Evolutionary conservation across 2,113 vertebrate genomes (phyloP).

Genomic region (Loxodonta africana): DNA sequence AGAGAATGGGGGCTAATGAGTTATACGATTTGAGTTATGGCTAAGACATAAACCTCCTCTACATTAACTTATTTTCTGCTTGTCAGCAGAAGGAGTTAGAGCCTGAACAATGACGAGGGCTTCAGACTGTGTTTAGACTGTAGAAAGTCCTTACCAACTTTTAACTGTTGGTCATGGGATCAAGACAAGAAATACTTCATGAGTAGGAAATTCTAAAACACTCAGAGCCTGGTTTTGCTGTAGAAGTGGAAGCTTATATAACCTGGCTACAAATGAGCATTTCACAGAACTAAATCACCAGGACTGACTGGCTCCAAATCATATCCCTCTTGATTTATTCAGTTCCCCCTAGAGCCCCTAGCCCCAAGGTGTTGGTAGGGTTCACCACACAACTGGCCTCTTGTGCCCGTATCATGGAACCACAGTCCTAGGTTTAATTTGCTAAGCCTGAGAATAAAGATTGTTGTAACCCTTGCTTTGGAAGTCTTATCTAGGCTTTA

Average conservation of each 20-base stretch:
- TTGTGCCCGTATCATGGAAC: background rate
- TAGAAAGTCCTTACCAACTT: slow-evolving; percentile 67
- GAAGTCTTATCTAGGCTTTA: slow-evolving; percentile 72
- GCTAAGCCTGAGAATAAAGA: slow-evolving; percentile 68
- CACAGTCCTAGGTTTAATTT: slow-evolving; percentile 59
- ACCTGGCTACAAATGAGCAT: slow-evolving; percentile 73
- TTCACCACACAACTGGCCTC: background rate
- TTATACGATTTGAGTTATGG: slow-evolving; percentile 64
- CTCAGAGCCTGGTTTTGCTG: slow-evolving; percentile 69
- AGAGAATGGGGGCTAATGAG: slow-evolving; percentile 76
- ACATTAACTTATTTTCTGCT: slow-evolving; percentile 24
- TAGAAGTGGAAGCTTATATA: slow-evolving; percentile 73
- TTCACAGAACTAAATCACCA: slow-evolving; percentile 77
- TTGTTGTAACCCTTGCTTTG: slow-evolving; percentile 60
- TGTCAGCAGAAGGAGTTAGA: slow-evolving; percentile 72
- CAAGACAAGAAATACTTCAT: slow-evolving; percentile 69
- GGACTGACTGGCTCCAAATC: slow-evolving; percentile 68
- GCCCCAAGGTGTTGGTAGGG: slow-evolving; percentile 5
- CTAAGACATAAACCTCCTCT: slow-evolving; percentile 76
- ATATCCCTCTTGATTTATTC: slow-evolving; percentile 39
- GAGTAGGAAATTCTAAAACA: slow-evolving; percentile 36
- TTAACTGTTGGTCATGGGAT: slow-evolving; percentile 49
- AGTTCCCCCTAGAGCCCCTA: slow-evolving; percentile 14
- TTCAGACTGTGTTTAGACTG: slow-evolving; percentile 36
- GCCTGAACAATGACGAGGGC: slow-evolving; percentile 64